These are phyloP conservation scores for Scortum barcoo DNA, from an alignment of 2,113 vertebrate species.

Conservation along the genomic window DNA sequence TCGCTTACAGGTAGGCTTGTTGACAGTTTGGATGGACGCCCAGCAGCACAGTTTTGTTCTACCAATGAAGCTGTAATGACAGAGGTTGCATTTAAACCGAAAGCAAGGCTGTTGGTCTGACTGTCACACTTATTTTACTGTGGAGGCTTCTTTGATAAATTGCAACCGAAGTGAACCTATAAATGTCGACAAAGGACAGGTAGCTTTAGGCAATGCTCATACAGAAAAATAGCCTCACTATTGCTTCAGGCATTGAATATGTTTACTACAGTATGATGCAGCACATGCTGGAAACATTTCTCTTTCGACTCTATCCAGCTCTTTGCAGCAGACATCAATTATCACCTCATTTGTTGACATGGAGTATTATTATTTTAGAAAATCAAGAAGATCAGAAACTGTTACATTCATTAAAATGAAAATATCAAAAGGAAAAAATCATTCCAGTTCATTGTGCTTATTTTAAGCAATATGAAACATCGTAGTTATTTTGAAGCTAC, in stretches of 20 bases:
- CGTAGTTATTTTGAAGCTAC: slow-evolving; percentile 24
- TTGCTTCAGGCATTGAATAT: slow-evolving; percentile 35
- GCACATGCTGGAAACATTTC: background rate
- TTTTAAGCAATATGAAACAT: slow-evolving; percentile 4
- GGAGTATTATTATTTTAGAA: slow-evolving; percentile 7
- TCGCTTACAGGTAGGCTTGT: slow-evolving; percentile 16
- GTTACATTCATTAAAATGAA: no score
- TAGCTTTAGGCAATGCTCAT: slow-evolving; percentile 7
- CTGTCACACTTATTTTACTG: slow-evolving; percentile 30
- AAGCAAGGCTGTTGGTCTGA: slow-evolving; percentile 13
- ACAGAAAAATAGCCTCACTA: background rate
- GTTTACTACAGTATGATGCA: slow-evolving; percentile 12
- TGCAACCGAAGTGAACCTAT: slow-evolving; percentile 32
- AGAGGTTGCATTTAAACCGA: slow-evolving; percentile 11
- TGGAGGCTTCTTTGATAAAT: slow-evolving; percentile 30
- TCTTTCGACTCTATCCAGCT: background rate
- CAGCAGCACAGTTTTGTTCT: slow-evolving; percentile 15
- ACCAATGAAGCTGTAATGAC: slow-evolving; percentile 26
- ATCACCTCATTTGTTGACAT: background rate
- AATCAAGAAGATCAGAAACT: no score
- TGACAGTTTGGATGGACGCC: slow-evolving; percentile 27
- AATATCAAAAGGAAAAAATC: background rate
- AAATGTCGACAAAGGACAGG: slow-evolving; percentile 16
- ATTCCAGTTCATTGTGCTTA: background rate
- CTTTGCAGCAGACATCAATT: slow-evolving; percentile 14